phyloP scores from a whole-genome alignment of 1,140 invertebrate genomes.

The Anadara kagoshimensis region DNA sequence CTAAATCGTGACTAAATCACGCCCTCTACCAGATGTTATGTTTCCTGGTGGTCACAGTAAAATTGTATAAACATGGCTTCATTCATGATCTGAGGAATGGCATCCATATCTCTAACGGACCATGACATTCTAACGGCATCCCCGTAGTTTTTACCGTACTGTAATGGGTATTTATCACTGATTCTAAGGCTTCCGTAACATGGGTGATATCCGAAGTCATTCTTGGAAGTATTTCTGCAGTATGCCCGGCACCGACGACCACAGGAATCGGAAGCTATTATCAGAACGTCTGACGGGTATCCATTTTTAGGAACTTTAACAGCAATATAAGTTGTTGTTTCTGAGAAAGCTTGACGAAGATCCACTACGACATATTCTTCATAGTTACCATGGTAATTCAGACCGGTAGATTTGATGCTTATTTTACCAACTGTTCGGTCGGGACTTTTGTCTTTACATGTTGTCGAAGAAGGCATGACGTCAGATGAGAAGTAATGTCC shows the following conservation, averaged over 20 bases:
- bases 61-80: conserved; percentile 35
- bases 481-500: conserved; percentile 34
- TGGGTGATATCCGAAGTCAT: conserved; percentile 33
- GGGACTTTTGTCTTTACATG: conserved; percentile 8
- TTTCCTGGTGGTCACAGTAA: conserved; percentile 37
- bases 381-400: conserved; percentile 62
- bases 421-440: conserved; percentile 25
- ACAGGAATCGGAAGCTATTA: conserved; percentile 61
- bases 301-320: conserved; percentile 45
- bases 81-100: conserved; percentile 31
- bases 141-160: conserved; percentile 50
- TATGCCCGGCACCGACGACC: conserved; percentile 59
- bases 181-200: conserved; percentile 55
- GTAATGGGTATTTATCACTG: conserved; percentile 33
- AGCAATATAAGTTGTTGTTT: conserved; percentile 56
- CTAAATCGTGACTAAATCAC: too few species aligned
- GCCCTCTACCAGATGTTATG: too few species aligned
- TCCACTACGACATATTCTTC: conserved; percentile 62
- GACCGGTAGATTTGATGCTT: conserved; percentile 39
- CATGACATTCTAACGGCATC: conserved; percentile 44
- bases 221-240: conserved; percentile 40
- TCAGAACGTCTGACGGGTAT: conserved; percentile 40
- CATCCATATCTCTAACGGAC: conserved; percentile 19
- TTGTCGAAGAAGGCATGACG: conserved; percentile 28
- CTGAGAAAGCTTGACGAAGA: conserved; percentile 52